Evolutionary conservation across 2,888 invertebrate species (phyloP).

Genomic region (Eupithecia inturbata): DNA sequence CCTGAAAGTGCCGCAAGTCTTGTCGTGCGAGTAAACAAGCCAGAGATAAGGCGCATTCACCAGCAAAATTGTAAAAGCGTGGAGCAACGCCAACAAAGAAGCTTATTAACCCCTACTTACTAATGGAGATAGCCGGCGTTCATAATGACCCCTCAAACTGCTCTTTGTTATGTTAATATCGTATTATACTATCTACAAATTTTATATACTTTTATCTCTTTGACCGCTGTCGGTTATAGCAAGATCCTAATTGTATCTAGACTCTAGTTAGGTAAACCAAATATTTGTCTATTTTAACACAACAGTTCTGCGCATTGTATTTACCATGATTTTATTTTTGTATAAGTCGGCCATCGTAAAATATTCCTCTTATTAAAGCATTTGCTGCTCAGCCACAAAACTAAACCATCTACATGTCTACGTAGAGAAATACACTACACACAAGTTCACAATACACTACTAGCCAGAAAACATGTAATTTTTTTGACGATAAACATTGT

Average conservation of each 20-base stretch:
- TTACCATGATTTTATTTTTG: not conserved
- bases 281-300: too few relatives aligned
- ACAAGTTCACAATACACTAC: too few relatives aligned
- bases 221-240: conserved; percentile 35
- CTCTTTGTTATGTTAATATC: conserved; percentile 69
- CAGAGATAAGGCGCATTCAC: conserved; percentile 79
- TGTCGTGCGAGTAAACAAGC: conserved; percentile 68
- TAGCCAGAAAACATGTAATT: too few relatives aligned
- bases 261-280: not conserved
- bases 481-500: too few relatives aligned
- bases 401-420: too few relatives aligned
- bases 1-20: conserved; percentile 55
- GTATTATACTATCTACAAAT: conserved; percentile 40
- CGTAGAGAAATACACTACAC: too few relatives aligned
- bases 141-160: conserved; percentile 58
- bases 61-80: conserved; percentile 74
- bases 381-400: not conserved
- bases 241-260: not conserved
- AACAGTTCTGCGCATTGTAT: not conserved
- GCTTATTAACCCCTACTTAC: conserved; percentile 79
- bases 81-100: conserved; percentile 71
- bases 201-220: conserved; percentile 55
- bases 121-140: conserved; percentile 67
- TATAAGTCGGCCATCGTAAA: not conserved
- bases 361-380: not conserved